Evolutionary conservation across 2,888 invertebrate genomes (phyloP), one percentile per base, ranked within the genome.

Genomic region (Nipponacmea schrenckii): DNA sequence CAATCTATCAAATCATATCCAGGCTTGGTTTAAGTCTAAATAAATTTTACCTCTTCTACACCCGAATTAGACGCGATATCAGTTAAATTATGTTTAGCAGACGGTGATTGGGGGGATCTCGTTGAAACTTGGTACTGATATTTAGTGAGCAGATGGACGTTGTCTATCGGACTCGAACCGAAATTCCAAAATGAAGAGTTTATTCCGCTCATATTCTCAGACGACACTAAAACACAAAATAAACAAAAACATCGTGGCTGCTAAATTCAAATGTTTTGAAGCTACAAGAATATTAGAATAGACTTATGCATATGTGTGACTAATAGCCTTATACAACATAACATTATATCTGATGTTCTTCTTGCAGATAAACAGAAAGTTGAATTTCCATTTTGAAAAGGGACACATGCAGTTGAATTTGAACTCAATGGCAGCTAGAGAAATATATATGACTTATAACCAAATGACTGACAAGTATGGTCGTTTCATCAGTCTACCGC

Each of bases 111-210:
- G 0, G 86, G 82, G 2, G 85, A 84, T 20, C 84, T 75, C 62
- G 83, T 82, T 7, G 87, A 85, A 39, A 86, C 72, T 79, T 87
- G 87, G 75, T 87, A 87, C 72, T 83, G 79, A 75, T 85, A 86
- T 67, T 85, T 85, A 10, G 84, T 77, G 39, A 86, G 76, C 7
- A 85, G 75, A 44, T 86, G 84, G 3, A 82, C 80, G 70, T 81
- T 78, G 70, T 87, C 86, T 62, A 83, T 74, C n/a, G 83, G 79
- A 14, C 83, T 80, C 10, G 83, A 75, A 4, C 85, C 85, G 70
- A 81, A 86, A 65, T 79, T 84, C 87, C 86, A 87, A 75, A 86
- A 87, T 12, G 87, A 87, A 0, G 82, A 66, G 26, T 76, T 76
- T 31, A 77, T 77, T 17, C 70, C 67, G 45, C 75, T 71, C 7